phyloP scores from a whole-genome alignment of 2,113 vertebrate genomes.

The Hippocampus guttulatus region DNA sequence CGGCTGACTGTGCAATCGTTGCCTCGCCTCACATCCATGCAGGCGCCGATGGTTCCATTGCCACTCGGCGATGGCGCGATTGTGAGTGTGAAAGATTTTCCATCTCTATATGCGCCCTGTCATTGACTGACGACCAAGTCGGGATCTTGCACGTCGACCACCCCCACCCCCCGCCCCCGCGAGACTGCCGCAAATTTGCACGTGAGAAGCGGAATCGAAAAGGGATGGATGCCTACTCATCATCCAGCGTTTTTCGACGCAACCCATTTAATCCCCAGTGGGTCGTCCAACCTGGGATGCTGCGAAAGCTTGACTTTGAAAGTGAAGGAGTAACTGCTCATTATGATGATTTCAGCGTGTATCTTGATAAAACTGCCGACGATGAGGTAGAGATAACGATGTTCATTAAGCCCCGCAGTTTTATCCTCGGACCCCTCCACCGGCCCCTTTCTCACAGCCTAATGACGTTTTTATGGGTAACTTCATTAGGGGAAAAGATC shows the following conservation, averaged over 20 bases:
- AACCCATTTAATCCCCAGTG: not conserved
- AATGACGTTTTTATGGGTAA: constrained; percentile 69
- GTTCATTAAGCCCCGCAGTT: constrained; percentile 58
- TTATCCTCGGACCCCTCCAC: constrained; percentile 26
- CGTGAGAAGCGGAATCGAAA: not conserved
- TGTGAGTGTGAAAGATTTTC: not conserved
- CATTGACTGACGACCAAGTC: not conserved
- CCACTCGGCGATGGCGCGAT: not conserved
- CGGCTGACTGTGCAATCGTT: not conserved
- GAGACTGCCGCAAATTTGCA: too few species aligned
- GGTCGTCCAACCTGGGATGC: not conserved
- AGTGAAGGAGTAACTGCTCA: constrained; percentile 36
- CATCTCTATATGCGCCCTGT: not conserved
- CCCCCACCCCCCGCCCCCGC: too few species aligned
- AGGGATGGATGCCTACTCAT: not conserved
- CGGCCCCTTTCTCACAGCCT: constrained; percentile 30
- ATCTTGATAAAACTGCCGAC: constrained; percentile 59
- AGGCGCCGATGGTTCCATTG: not conserved
- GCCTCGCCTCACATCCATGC: too few species aligned
- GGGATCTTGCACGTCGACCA: not conserved
- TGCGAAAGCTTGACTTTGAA: constrained; percentile 46
- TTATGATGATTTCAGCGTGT: constrained; percentile 59
- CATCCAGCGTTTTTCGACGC: not conserved
- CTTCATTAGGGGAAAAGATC: constrained; percentile 61
- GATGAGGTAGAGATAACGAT: constrained; percentile 57